Conservation (phyloP, 2,113 vertebrate genomes). For the Pseudorectes ferrugineus region DNA sequence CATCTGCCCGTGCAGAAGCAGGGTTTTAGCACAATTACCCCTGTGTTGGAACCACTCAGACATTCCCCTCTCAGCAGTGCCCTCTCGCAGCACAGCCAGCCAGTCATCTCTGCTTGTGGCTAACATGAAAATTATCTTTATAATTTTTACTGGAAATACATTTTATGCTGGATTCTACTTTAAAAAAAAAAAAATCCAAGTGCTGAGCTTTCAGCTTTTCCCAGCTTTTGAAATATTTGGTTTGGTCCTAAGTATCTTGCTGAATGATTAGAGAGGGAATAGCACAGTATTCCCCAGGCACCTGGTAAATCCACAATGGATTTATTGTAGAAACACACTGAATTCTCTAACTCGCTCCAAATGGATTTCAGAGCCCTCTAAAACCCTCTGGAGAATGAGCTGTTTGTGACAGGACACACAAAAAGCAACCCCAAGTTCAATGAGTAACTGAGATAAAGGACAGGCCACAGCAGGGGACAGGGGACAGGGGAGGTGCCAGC, state of each 20-base stretch:
- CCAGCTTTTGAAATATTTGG: neutral
- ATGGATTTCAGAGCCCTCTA: neutral
- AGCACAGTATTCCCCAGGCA: constrained; percentile 36
- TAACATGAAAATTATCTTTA: neutral
- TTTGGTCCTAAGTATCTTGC: constrained; percentile 41
- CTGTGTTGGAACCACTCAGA: neutral
- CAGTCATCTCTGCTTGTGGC: neutral
- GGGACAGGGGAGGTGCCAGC: neutral
- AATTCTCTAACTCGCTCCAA: neutral
- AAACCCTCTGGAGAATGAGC: neutral
- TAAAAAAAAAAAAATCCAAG: neutral
- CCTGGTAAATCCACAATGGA: constrained; percentile 36
- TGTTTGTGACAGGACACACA: neutral
- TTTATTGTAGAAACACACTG: constrained; percentile 26
- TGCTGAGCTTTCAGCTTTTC: neutral
- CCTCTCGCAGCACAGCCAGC: neutral
- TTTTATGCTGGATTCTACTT: neutral
- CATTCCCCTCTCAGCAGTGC: neutral
- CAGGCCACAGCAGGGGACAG: neutral
- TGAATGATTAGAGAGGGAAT: neutral
- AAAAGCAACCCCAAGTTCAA: neutral
- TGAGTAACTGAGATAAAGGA: neutral
- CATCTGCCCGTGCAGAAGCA: neutral
- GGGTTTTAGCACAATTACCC: neutral
- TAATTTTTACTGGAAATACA: neutral